Percentiles rank a stretch among this genome's conserved stretches.
These are phyloP conservation scores for Parauchenoglanis ngamensis DNA, from an alignment of 2,797 vertebrate species.

Conservation along the genomic window DNA sequence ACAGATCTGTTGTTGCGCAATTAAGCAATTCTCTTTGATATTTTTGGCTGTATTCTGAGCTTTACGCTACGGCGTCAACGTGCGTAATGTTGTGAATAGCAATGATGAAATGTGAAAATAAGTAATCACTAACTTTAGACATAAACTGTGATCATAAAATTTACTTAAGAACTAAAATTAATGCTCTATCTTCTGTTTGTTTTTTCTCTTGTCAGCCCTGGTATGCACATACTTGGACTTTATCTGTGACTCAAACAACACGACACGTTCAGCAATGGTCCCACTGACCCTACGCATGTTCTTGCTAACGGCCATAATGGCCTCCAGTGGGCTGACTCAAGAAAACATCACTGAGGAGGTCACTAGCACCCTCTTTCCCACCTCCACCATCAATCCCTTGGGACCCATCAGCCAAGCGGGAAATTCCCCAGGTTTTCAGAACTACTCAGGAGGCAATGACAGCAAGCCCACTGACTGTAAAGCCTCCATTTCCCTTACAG, in stretches of 20 bases:
- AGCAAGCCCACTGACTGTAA: conserved; percentile 67
- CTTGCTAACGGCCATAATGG: conserved; percentile 76
- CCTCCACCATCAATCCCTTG: conserved; percentile 53
- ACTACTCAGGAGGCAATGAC: conserved; percentile 5
- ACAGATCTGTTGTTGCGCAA: conserved; percentile 54
- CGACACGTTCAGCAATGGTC: conserved; percentile 76
- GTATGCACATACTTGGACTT: conserved; percentile 58
- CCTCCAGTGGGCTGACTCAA: conserved; percentile 77
- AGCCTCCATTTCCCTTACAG: conserved; percentile 71
- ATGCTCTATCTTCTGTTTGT: conserved; percentile 26
- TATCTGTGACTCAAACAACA: conserved; percentile 64
- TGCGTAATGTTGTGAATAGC: not conserved
- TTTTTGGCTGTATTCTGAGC: conserved; percentile 35
- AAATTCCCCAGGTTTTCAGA: not conserved
- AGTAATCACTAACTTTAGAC: not conserved
- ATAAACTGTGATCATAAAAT: not conserved
- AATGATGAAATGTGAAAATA: not conserved
- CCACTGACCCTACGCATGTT: conserved; percentile 70
- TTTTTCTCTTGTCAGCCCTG: conserved; percentile 45
- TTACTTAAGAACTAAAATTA: not conserved
- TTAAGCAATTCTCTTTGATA: conserved; percentile 54
- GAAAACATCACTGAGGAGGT: conserved; percentile 72
- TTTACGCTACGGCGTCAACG: not conserved
- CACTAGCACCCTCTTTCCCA: conserved; percentile 36
- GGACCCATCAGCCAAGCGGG: conserved; percentile 51